Evolutionary conservation across 2,888 invertebrate genomes (phyloP).

Genomic region (Lymantria dispar): DNA sequence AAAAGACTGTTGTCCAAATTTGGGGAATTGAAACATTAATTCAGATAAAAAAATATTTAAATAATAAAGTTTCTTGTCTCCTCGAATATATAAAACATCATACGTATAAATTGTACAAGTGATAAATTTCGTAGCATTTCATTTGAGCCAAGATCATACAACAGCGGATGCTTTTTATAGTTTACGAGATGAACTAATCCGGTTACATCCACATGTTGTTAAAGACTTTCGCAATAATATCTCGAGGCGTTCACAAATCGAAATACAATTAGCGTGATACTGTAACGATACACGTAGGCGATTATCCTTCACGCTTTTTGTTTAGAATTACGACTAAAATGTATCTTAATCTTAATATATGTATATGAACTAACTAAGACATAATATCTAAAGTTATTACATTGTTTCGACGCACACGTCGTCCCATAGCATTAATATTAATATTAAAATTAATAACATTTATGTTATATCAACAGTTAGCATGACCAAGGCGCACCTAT

Average conservation of each 20-base stretch:
- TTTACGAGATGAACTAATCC: conserved; percentile 45
- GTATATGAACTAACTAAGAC: no score
- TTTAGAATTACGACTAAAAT: no score
- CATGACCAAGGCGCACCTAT: no score
- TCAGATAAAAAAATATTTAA: conserved; percentile 21
- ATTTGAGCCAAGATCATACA: conserved; percentile 50
- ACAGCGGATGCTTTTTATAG: conserved; percentile 54
- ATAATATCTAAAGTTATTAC: no score
- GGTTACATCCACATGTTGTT: conserved; percentile 43
- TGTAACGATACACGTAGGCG: conserved; percentile 32
- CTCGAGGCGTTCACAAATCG: conserved; percentile 49
- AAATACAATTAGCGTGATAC: conserved; percentile 42
- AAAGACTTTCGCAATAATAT: conserved; percentile 44
- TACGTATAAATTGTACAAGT: conserved; percentile 31
- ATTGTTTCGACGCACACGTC: no score
- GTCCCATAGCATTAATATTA: no score
- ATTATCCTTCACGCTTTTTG: no score
- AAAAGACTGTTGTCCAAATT: conserved; percentile 7
- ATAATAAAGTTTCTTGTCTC: conserved; percentile 27
- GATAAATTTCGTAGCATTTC: conserved; percentile 36
- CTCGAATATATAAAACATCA: conserved; percentile 7
- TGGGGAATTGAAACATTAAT: conserved; percentile 18
- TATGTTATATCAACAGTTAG: no score
- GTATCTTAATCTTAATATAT: no score
- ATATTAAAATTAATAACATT: no score